phyloP scores from a whole-genome alignment of 1,140 invertebrate genomes.

The Streblospio benedicti region DNA sequence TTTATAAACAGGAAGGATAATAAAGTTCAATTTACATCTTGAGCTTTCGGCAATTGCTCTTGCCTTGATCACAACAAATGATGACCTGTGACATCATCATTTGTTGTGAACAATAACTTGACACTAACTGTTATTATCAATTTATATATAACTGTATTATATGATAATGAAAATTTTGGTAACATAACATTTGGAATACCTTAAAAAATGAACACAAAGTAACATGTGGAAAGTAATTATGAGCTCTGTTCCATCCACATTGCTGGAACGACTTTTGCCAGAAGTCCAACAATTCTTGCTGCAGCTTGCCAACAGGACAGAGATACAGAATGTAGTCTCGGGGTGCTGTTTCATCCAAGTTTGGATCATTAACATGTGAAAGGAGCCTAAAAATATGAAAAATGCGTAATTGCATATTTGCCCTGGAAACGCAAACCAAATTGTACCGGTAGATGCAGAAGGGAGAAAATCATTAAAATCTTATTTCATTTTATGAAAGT shows the following conservation, averaged over 20 bases:
- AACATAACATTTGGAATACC: slow-evolving; percentile 49
- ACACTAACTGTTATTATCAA: no score
- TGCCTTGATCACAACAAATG: no score
- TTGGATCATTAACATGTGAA: slow-evolving; percentile 75
- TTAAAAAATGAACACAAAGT: slow-evolving; percentile 81
- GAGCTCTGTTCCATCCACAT: slow-evolving; percentile 77
- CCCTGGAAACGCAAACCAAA: background rate
- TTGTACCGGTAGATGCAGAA: background rate
- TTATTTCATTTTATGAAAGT: background rate
- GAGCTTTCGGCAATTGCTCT: no score
- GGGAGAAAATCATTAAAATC: background rate
- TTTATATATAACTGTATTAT: no score
- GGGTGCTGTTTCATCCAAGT: slow-evolving; percentile 62
- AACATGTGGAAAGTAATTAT: slow-evolving; percentile 79
- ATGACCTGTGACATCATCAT: no score
- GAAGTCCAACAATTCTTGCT: slow-evolving; percentile 63
- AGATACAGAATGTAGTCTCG: slow-evolving; percentile 78
- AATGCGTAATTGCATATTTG: no score
- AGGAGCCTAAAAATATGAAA: slow-evolving; percentile 57
- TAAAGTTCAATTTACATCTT: no score
- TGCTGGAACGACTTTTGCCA: slow-evolving; percentile 67
- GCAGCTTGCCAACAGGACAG: slow-evolving; percentile 67
- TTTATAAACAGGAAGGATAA: no score
- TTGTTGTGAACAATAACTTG: no score
- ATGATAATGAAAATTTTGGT: background rate